Base-by-base conservation (phyloP, 2,888 invertebrate genomes). In the Atrina japonica region DNA sequence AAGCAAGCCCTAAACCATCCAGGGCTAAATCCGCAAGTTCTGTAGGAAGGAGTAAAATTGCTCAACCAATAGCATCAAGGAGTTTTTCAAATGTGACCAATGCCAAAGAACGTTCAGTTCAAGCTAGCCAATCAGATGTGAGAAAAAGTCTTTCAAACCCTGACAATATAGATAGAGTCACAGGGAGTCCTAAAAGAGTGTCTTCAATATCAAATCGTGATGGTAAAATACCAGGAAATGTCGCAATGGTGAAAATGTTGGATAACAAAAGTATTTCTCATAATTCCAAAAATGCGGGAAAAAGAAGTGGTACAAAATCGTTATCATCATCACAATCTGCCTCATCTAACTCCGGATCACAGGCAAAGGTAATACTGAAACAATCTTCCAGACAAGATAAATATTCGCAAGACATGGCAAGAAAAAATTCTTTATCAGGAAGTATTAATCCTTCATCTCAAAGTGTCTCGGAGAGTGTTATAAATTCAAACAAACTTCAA, bases 21-120 rank as follows among this genome's bases (percentile, higher is more conserved):
- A 68, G 76, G 67, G 74, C 78, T 35, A 60, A 71, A 52, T 80
- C 79, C 70, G 76, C 79, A 66, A 75, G 75, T 35, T 78, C 79
- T 6, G 63, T 77, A 14, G 35, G 27, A 16, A 53, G 30, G 41
- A 56, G 52, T 45, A 55, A 47, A 47, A 45, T 43, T 43, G 29
- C 61, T 49, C 35, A 68, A 35, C 47, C 71, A 56, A 53, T 75
- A 65, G 59, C 66, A 69, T 61, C 73, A 70, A 61, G 74, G 72
- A 76, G 80, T 76, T 45, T 71, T 64, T 71, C 73, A 63, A 70
- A 69, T 73, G 58, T 70, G 66, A 63, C 70, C 64, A 73, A 50
- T 70, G 60, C 67, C 40, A 27, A 43, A 52, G 66, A 68, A 61
- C 50, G 55, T 25, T 55, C 67, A 58, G 45, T 61, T 66, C 45